These are phyloP conservation scores for Siphonodentalium dalli DNA, from an alignment of 2,888 invertebrate genomes.

Conservation along the genomic window DNA sequence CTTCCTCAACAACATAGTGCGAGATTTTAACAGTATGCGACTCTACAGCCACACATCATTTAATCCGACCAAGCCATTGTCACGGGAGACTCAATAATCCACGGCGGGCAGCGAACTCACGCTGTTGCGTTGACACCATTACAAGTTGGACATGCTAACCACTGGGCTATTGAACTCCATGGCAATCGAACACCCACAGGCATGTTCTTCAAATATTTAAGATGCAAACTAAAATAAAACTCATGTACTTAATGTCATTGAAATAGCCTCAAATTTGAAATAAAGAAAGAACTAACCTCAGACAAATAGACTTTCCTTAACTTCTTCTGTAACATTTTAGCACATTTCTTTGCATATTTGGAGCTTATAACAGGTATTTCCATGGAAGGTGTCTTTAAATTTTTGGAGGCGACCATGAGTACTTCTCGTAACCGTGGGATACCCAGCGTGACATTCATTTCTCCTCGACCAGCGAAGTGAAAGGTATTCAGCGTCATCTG, in stretches of 20 bases:
- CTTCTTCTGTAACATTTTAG: slow-evolving; percentile 76
- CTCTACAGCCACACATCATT: too few species aligned
- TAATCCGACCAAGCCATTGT: too few species aligned
- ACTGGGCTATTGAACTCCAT: background rate
- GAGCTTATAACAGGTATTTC: slow-evolving; percentile 80
- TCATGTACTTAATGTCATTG: background rate
- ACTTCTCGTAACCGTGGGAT: slow-evolving; percentile 97
- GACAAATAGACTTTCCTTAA: slow-evolving; percentile 81
- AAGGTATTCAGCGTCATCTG: slow-evolving; percentile 99
- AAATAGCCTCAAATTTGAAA: background rate
- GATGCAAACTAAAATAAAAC: too few species aligned
- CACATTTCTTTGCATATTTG: slow-evolving; percentile 65
- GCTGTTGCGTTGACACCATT: too few species aligned
- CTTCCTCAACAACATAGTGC: too few species aligned
- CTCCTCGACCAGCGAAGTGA: slow-evolving; percentile 99
- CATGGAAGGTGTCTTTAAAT: slow-evolving; percentile 95
- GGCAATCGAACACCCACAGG: background rate
- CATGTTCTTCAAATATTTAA: background rate
- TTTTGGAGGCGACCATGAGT: slow-evolving; percentile 90
- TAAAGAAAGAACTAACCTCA: slow-evolving; percentile 68
- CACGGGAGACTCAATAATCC: too few species aligned
- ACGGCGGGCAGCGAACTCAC: too few species aligned
- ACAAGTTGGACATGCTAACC: too few species aligned
- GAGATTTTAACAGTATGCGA: too few species aligned
- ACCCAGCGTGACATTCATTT: slow-evolving; percentile 99